Conservation (phyloP, 2,888 invertebrate species). For the Venusia cambrica region DNA sequence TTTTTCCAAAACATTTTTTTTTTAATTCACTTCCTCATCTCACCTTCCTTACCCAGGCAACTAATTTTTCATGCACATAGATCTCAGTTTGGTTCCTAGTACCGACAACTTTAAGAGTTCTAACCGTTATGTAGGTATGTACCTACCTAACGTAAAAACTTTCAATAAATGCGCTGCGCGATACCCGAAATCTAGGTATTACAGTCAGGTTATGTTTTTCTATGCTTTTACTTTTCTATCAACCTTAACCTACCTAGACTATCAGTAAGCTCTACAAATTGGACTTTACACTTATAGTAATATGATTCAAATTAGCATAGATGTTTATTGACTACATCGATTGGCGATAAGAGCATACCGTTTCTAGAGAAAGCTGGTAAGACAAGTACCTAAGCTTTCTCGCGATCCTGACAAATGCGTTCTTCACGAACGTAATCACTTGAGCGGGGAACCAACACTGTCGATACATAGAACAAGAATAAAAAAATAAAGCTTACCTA, state of each 20-base stretch:
- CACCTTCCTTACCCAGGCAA: too few species aligned
- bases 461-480: slow-evolving; percentile 38
- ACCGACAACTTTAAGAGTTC: too few species aligned
- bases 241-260: slow-evolving; percentile 14
- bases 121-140: too few species aligned
- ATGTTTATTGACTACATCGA: slow-evolving; percentile 4
- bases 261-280: slow-evolving; percentile 13
- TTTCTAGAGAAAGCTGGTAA: slow-evolving; percentile 56
- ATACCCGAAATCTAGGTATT: too few species aligned
- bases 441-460: slow-evolving; percentile 52
- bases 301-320: slow-evolving; percentile 9
- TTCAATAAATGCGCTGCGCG: too few species aligned
- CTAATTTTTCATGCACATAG: too few species aligned
- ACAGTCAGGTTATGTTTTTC: too few species aligned
- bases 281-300: slow-evolving; percentile 5
- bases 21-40: too few species aligned
- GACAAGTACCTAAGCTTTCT: slow-evolving; percentile 62
- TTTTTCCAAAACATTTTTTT: too few species aligned
- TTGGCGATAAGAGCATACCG: slow-evolving; percentile 48
- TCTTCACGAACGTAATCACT: slow-evolving; percentile 57
- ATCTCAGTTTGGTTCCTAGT: too few species aligned
- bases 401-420: slow-evolving; percentile 48
- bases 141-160: too few species aligned
- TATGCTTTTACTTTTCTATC: slow-evolving; percentile 3
- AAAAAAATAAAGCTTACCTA: too few species aligned